Evolutionary conservation across 2,888 invertebrate genomes (phyloP).

Genomic region (Hemicrepidius hirtus): DNA sequence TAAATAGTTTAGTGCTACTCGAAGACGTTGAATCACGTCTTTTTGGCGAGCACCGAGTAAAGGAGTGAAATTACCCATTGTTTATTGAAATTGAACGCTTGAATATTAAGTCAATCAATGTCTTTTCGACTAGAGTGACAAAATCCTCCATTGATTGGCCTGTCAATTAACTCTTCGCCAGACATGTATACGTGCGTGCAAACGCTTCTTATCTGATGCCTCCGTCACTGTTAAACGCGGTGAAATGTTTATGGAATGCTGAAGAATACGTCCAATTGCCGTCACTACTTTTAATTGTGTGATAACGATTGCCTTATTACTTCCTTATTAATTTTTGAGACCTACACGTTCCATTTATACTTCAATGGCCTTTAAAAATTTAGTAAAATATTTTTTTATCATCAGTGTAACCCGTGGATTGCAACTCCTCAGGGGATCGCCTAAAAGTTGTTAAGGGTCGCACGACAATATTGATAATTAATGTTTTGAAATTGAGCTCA

Average conservation of each 20-base stretch:
- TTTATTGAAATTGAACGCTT: constrained; percentile 71
- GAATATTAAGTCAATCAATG: constrained; percentile 73
- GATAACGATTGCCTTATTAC: constrained; percentile 41
- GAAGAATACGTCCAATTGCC: constrained; percentile 49
- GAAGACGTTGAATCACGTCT: constrained; percentile 65
- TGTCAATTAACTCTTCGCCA: constrained; percentile 71
- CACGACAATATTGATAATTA: too few species aligned
- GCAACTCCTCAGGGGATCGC: too few species aligned
- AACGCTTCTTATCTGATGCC: constrained; percentile 72
- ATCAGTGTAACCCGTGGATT: too few species aligned
- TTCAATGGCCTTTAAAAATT: too few species aligned
- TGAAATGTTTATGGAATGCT: constrained; percentile 71
- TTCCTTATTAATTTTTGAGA: constrained; percentile 32
- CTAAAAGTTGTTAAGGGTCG: too few species aligned
- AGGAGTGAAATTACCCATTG: constrained; percentile 69
- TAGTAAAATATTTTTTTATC: too few species aligned
- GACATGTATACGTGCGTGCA: constrained; percentile 72
- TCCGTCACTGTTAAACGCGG: constrained; percentile 68
- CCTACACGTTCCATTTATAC: neutral
- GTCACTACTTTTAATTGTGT: constrained; percentile 47
- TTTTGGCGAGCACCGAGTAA: constrained; percentile 59
- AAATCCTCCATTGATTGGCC: constrained; percentile 72
- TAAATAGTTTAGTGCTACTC: constrained; percentile 2
- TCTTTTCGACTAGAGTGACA: constrained; percentile 70
- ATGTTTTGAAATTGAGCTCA: too few species aligned